Conservation (phyloP, 2,797 vertebrate genomes). For the Pangasius macronema region DNA sequence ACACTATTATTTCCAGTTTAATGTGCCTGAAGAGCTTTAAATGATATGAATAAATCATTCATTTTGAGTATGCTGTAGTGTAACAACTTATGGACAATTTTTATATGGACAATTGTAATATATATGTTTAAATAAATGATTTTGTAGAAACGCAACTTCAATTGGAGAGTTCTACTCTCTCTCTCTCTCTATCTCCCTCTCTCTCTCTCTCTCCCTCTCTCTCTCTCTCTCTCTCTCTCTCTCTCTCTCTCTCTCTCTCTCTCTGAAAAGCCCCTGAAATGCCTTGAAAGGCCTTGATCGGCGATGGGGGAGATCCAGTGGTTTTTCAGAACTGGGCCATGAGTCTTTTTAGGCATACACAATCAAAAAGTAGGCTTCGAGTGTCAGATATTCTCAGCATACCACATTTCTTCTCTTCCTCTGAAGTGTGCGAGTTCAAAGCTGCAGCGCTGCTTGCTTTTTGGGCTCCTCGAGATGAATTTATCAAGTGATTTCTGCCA, state of each 20-base stretch:
- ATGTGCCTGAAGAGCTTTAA: slow-evolving; percentile 18
- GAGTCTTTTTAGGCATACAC: slow-evolving; percentile 39
- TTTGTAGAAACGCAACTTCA: slow-evolving; percentile 53
- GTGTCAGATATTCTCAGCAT: slow-evolving; percentile 40
- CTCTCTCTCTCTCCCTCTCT: not conserved
- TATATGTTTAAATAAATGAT: slow-evolving; percentile 49
- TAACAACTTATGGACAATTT: slow-evolving; percentile 41
- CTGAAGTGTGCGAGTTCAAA: slow-evolving; percentile 50
- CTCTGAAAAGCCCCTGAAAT: not conserved
- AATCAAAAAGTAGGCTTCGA: slow-evolving; percentile 48
- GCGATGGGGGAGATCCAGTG: not conserved
- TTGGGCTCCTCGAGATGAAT: slow-evolving; percentile 46
- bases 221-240: slow-evolving; percentile 2
- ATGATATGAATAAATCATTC: slow-evolving; percentile 39
- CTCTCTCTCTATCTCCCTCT: not conserved
- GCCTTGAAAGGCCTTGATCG: slow-evolving; percentile 21
- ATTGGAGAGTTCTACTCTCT: not conserved
- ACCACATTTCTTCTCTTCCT: slow-evolving; percentile 21
- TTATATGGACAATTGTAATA: slow-evolving; percentile 59
- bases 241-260: slow-evolving; percentile 6
- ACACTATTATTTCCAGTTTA: not conserved
- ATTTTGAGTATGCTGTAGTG: slow-evolving; percentile 50
- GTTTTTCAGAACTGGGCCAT: slow-evolving; percentile 39
- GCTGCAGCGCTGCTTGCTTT: slow-evolving; percentile 16
- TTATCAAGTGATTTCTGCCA: slow-evolving; percentile 44